These are phyloP conservation scores for Gobiocypris rarus DNA, from an alignment of 2,113 vertebrate species.

Conservation along the genomic window DNA sequence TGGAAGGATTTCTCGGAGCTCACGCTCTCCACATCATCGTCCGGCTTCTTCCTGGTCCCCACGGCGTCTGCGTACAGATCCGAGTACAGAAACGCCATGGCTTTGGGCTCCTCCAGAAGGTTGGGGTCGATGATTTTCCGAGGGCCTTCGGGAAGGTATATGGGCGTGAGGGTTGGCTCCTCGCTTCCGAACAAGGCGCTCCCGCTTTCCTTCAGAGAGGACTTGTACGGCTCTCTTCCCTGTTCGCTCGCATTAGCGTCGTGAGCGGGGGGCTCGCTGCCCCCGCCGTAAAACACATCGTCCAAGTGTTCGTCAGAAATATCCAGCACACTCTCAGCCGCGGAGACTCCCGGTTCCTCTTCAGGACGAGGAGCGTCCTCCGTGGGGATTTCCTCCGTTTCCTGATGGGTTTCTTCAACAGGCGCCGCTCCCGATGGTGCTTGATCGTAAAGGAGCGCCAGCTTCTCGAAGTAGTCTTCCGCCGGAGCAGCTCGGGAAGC, in stretches of 20 bases:
- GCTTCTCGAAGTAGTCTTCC: conserved; percentile 93
- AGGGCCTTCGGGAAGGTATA: conserved; percentile 82
- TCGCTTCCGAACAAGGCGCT: conserved; percentile 82
- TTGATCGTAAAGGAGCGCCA: conserved; percentile 83
- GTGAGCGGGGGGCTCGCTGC: not conserved
- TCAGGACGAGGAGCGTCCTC: not conserved
- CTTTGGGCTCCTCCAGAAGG: conserved; percentile 87
- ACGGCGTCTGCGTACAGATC: conserved; percentile 87
- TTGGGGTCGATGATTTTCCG: conserved; percentile 81
- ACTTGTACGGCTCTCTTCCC: conserved; percentile 31
- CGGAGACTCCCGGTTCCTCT: conserved; percentile 52
- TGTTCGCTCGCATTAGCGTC: conserved; percentile 41
- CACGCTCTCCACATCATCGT: conserved; percentile 80
- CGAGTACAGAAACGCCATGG: conserved; percentile 88
- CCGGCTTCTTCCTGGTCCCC: conserved; percentile 78
- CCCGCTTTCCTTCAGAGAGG: conserved; percentile 75
- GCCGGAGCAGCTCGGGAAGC: conserved; percentile 30
- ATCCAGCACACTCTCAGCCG: conserved; percentile 71
- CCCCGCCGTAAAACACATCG: conserved; percentile 84
- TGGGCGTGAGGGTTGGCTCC: conserved; percentile 82
- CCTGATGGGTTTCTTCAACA: conserved; percentile 49
- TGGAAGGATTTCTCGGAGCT: conserved; percentile 85
- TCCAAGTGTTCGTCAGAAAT: conserved; percentile 80
- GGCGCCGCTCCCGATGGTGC: conserved; percentile 65
- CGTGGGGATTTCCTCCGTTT: not conserved